Evolutionary conservation across 2,113 vertebrate genomes (phyloP), one percentile per base, ranked within the genome.

Genomic region (Nerophis ophidion): DNA sequence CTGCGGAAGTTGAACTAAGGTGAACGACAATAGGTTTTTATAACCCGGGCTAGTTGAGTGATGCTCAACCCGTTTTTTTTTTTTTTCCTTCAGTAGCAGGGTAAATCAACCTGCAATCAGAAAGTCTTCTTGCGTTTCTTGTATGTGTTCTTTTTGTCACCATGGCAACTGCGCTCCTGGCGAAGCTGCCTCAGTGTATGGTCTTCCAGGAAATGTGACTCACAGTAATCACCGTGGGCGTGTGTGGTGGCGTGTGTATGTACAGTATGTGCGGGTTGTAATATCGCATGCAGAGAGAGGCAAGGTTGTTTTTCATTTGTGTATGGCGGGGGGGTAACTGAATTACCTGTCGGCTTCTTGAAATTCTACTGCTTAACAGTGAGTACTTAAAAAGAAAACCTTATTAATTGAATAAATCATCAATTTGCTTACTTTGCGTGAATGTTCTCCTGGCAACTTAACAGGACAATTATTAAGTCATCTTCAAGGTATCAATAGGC

Each of bases 141-240:
- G 67, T 69, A 55, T 0, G 33, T 12, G 64, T 74, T 81, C 68
- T 68, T 57, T 26, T 58, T 57, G 73, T 88, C 79, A 55, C 86
- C 86, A 68, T 85, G 76, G 88, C 80, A 89, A 88, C 86, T 79
- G 57, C 68, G 71, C 66, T 68, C 45, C 15, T 48, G 66, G 80
- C 76, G 80, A 83, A 81, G 68, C 66, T 48, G 55, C 61, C 61
- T 64, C 84, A 78, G 68, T 75, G 76, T 79, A 83, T 81, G 83
- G 79, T 60, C 74, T 66, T 57, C 61, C 59, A 72, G 81, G 82
- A 89, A 84, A 61, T 69, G 5, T 67, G 66, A 71, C 54, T 74
- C 60, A 69, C 13, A 60, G 40, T 33, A 47, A 56, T 72, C 40
- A 36, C 62, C 48, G 61, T 75, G 46, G 35, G 50, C 71, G 65